Evolutionary conservation across 2,888 invertebrate species (phyloP).

Genomic region (Aleiodes testaceus): DNA sequence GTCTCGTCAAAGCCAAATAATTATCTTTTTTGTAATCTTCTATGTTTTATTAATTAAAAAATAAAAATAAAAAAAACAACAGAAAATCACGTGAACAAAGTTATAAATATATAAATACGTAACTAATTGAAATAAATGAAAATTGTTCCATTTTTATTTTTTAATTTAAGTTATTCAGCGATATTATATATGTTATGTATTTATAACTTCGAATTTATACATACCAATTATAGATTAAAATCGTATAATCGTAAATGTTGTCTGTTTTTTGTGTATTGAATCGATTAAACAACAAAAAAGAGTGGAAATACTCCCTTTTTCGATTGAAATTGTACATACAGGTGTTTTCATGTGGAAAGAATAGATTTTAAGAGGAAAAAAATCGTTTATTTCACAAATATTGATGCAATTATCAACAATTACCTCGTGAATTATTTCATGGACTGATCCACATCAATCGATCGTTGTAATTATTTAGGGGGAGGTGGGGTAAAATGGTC

Average conservation of each 20-base stretch:
- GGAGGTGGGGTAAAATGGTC: no score
- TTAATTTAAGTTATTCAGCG: conserved; percentile 59
- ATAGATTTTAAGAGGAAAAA: conserved; percentile 10
- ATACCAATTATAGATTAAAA: conserved; percentile 45
- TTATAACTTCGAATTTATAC: conserved; percentile 57
- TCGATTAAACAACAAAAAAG: neutral
- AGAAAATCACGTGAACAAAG: conserved; percentile 49
- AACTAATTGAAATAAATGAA: conserved; percentile 33
- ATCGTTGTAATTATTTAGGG: conserved; percentile 16
- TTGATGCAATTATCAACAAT: conserved; percentile 28
- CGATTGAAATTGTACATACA: neutral
- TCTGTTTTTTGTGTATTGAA: conserved; percentile 5
- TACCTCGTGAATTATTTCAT: conserved; percentile 9
- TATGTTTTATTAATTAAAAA: conserved; percentile 51
- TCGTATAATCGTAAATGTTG: conserved; percentile 37
- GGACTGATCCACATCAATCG: conserved; percentile 20
- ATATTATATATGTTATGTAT: conserved; percentile 54
- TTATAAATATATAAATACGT: conserved; percentile 54
- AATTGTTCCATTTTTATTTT: conserved; percentile 45
- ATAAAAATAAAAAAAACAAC: conserved; percentile 9
- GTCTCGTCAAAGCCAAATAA: conserved; percentile 54
- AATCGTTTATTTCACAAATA: conserved; percentile 27
- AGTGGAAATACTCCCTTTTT: conserved; percentile 29
- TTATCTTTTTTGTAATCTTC: conserved; percentile 50
- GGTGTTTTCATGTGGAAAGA: conserved; percentile 5